phyloP scores from a whole-genome alignment of 2,113 vertebrate genomes.

The Amazona guildingii region DNA sequence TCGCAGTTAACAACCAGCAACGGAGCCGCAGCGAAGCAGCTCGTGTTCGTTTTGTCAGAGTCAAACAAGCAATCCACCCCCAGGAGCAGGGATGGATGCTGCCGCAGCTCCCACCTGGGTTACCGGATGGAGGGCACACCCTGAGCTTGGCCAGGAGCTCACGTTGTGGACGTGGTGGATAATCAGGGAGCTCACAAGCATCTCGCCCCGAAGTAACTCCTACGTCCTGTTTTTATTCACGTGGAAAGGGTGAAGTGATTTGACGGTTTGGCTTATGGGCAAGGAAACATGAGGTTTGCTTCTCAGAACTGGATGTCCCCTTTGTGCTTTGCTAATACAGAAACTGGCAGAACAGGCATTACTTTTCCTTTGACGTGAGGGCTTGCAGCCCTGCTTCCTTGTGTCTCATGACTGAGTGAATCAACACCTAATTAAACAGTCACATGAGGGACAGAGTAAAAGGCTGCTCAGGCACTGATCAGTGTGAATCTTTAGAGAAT shows the following conservation, averaged over 20 bases:
- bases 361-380: conserved; percentile 65
- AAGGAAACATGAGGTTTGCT: conserved; percentile 47
- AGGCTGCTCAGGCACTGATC: conserved; percentile 55
- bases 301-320: conserved; percentile 62
- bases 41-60: not conserved
- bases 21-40: not conserved
- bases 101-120: not conserved
- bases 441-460: conserved; percentile 73
- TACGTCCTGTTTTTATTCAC: not conserved
- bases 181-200: not conserved
- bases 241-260: conserved; percentile 10
- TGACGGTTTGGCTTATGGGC: conserved; percentile 9
- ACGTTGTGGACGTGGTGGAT: fast-evolving
- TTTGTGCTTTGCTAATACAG: conserved; percentile 63
- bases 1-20: not conserved
- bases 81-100: not conserved
- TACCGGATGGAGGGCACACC: not conserved
- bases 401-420: conserved; percentile 76
- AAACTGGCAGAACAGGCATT: conserved; percentile 74
- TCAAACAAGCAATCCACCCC: not conserved
- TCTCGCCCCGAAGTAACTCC: not conserved
- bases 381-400: conserved; percentile 69
- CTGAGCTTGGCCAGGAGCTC: not conserved
- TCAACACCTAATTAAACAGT: conserved; percentile 75
- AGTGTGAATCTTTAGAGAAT: conserved; percentile 40